phyloP scores from a whole-genome alignment of 2,888 invertebrate genomes.

The Xestia rhomboidea region DNA sequence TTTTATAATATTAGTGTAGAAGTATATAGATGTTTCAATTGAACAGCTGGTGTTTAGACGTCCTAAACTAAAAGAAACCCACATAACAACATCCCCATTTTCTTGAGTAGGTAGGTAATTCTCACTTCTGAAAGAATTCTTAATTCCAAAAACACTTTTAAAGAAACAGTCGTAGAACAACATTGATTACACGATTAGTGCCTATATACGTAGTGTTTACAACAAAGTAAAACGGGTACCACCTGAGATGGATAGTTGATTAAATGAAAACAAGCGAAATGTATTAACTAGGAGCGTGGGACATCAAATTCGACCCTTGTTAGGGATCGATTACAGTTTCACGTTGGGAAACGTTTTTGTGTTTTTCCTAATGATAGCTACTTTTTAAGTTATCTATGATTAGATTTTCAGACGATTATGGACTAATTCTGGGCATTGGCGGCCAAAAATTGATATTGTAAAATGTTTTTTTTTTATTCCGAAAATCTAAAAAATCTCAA shows the following conservation, averaged over 20 bases:
- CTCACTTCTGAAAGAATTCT: conserved; percentile 11
- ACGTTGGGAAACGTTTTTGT: background rate
- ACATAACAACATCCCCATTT: background rate
- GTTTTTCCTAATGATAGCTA: no score
- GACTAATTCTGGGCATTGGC: no score
- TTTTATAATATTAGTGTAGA: no score
- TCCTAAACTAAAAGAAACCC: background rate
- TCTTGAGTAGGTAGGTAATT: background rate
- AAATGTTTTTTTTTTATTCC: no score
- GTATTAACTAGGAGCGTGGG: conserved; percentile 54
- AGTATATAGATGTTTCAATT: no score
- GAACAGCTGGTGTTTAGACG: background rate
- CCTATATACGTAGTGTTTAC: conserved; percentile 12
- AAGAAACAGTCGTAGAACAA: conserved; percentile 47
- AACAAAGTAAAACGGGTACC: conserved; percentile 49
- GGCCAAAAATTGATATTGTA: no score
- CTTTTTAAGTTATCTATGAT: no score
- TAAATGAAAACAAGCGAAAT: conserved; percentile 70
- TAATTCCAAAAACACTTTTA: conserved; percentile 25
- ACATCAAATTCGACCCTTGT: conserved; percentile 53
- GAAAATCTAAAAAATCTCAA: no score
- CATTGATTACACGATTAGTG: conserved; percentile 43
- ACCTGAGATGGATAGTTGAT: conserved; percentile 70
- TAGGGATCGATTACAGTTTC: conserved; percentile 25
- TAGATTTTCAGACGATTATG: no score